These are phyloP conservation scores for Myotis daubentonii DNA, from an alignment of 2,797 vertebrate genomes.

Conservation along the genomic window DNA sequence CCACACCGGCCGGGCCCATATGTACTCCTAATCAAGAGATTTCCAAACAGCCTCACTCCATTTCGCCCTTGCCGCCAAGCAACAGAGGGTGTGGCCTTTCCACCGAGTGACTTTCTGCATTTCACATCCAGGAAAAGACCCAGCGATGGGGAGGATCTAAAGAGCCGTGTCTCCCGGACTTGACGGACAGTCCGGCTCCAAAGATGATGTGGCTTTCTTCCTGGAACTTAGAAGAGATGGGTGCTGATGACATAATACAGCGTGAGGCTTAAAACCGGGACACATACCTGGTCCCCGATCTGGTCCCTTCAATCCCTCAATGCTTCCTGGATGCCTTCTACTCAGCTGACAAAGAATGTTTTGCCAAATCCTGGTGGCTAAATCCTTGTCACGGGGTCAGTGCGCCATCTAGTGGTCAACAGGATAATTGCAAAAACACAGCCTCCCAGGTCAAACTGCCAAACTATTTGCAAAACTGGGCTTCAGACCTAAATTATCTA, in stretches of 20 bases:
- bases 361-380: constrained; percentile 33
- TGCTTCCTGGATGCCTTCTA: neutral
- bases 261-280: neutral
- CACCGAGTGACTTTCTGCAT: constrained; percentile 36
- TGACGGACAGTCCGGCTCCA: neutral
- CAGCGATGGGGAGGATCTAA: neutral
- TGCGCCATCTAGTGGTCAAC: constrained; percentile 83
- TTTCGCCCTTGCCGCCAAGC: constrained; percentile 7
- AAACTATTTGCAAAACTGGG: neutral
- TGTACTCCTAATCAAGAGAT: constrained; percentile 5
- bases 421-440: constrained; percentile 65
- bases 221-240: neutral
- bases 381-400: constrained; percentile 64
- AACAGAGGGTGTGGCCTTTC: constrained; percentile 32
- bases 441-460: neutral
- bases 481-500: neutral
- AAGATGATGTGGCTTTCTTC: neutral
- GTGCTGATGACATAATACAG: neutral
- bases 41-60: constrained; percentile 39
- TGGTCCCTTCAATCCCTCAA: neutral
- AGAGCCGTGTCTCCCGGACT: neutral
- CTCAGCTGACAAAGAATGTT: neutral
- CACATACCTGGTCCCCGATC: neutral
- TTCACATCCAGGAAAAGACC: constrained; percentile 1
- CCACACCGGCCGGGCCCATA: too few species aligned